Base-by-base conservation (phyloP, 2,888 invertebrate genomes). In the Microctonus brassicae region DNA sequence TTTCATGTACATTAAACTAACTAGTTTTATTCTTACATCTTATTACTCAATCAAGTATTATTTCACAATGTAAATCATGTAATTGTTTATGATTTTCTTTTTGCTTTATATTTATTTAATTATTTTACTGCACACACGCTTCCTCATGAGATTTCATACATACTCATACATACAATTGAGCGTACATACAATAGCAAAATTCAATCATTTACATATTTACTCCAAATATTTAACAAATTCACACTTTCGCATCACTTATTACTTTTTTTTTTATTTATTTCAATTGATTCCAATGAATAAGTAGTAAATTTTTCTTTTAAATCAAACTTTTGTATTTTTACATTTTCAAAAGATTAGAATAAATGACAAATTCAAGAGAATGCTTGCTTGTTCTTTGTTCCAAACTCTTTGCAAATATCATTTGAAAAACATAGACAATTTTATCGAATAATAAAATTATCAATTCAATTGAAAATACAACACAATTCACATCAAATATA, bases 131-230 rank as follows among this genome's bases (percentile, higher is more conserved):
- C 47, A 47, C 17, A 17, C 17, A 47, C 17, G 20, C 29, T 61
- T 68, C 36, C 24, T 17, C 29, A 39, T 61, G 24, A 34, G 26
- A 58, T 61, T 26, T 57, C 63, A 64, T 58, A 47, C 55, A 58
- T 74, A 68, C 70, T 76, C 73, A 66, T 70, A 47, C 47, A 47
- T 17, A 47, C 47, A n/a, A 29, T 75, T 74, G 76, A 79, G 77
- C 74, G 73, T 81, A 77, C 75, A 76, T 75, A 78, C 78, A 80
- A 81, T 79, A 80, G 81, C 81, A 81, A 81, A 81, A 79, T 76
- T 78, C 60, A 81, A 78, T 78, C 78, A 79, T 81, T 78, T 80
- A 81, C 78, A 79, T 61, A 65, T 39, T 62, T 42, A 17, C 39
- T 7, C 62, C 39, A 24, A 24, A 24, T n/a, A 47, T 17, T 47